Base-by-base conservation (phyloP, 1,140 invertebrate genomes). In the Philotrypesis tridentata region DNA sequence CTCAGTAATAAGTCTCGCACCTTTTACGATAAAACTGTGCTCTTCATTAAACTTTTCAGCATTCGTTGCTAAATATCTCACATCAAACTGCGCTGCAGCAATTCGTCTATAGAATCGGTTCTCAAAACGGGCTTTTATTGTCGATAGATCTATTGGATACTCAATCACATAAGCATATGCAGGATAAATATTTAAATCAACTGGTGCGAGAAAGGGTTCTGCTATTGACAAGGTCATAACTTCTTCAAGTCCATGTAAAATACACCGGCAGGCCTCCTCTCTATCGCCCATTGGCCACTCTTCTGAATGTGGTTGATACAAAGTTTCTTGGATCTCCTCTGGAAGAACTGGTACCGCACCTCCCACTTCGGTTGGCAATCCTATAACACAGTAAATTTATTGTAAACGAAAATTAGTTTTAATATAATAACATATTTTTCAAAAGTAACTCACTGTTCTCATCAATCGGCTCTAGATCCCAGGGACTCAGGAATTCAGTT, bases 131-230 rank as follows among this genome's bases (percentile, higher is more conserved):
- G 96, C 95, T 91, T 97, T 97, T 80, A 99, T 98, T 14, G 97
- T 98, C 31, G 96, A 96, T 40, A 99, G 93, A 93, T 99, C 98
- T 81, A 99, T 97, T 9, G 98, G 98, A 93, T 99, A 99, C 88
- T 97, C 97, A 70, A 99, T 97, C 25, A 97, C 92, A 83, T 95
- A 94, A 0, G 97, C 97, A 92, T 99, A 99, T 7, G 94, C 91
- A 0, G 98, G 97, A 92, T 99, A 99, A 37, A 93, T 92, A 89
- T 96, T 97, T 43, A 99, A 94, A 93, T 99, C 98, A 12, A 99
- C 98, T 0, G 98, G 98, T 8, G 95, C 96, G 40, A 96, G 92
- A 91, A 99, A 99, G 0, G 96, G 96, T 92, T 99, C 98, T 0
- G 98, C 97, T 48, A 97, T 96, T 0, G 97, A 95, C 65, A 99